Evolutionary conservation across 2,113 vertebrate species (phyloP), one percentile per base, ranked within the genome.

Genomic region (Rhodinocichla rosea): DNA sequence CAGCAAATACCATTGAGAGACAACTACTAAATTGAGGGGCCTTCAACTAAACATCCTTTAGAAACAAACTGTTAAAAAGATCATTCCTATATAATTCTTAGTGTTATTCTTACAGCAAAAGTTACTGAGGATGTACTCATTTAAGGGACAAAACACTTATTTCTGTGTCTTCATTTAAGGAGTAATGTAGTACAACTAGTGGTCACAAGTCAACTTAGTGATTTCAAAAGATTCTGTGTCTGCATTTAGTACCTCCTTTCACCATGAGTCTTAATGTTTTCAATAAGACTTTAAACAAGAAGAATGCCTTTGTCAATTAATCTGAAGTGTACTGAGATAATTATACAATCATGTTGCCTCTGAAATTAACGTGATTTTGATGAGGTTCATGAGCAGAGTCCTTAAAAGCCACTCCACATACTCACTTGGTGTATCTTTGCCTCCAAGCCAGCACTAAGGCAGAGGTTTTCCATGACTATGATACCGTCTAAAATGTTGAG

Each of bases 401-500:
- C 22, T 78, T 67, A 75, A 55, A 57, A 80, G 44, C 23, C 18
- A n/a, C 23, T 30, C 68, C 28, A 45, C 17, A 37, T 44, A 45
- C n/a, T 75, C 30, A 42, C 20, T 75, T 21, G 32, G 17, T 67
- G 19, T 50, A 28, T 33, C 14, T 85, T 49, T 88, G 79, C 68
- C 56, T 90, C 40, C 77, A 47, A 74, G 65, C 44, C 47, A 95
- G 71, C 40, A 26, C 59, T 42, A 44, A 69, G 77, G 60, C 37
- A 39, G 45, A 27, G 79, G 71, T 77, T 95, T 73, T 39, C 59
- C 55, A 55, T 80, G 45, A 28, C 35, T 50, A 49, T 1, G 37
- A n/a, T 63, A 44, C 9, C 67, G 90, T 50, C 18, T 47, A 5
- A 19, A 65, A 24, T 0, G 4, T 18, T 0, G 0, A 79, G 47